Evolutionary conservation across 2,888 invertebrate genomes (phyloP), one percentile per base, ranked within the genome.

Genomic region (Erebia epiphron): DNA sequence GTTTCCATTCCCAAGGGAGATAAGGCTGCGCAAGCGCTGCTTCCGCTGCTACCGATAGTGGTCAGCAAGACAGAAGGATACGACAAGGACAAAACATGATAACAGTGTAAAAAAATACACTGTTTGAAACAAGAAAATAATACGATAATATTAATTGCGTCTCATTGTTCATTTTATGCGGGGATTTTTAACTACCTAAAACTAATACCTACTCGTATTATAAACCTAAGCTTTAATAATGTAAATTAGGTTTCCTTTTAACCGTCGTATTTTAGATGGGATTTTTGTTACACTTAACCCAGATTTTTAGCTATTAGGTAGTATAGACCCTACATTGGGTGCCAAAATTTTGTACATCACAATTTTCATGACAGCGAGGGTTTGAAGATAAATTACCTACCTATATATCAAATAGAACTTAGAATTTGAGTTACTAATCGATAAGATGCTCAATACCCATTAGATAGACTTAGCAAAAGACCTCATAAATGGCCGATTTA

Each of bases 1-100:
- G 76, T 81, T 83, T 87, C 84, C 82, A 82, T 84, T 78, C 78
- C 76, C 75, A 76, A 68, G 77, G 67, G 78, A 84, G 87, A 91
- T 90, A 90, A 87, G 85, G 84, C 77, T 79, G 80, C 82, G 83
- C 80, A 73, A 78, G 83, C 84, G 87, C 83, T 80, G 82, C 73
- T 81, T 82, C 82, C 82, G 82, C 72, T 77, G 75, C 70, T 68
- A 69, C 65, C 82, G 81, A 82, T 80, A 81, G 75, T 78, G 79
- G 79, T 76, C 76, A 76, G 69, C 73, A 81, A 82, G 82, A 82
- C 79, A 81, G 76, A 78, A 80, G 79, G 79, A 78, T 80, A 79
- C 77, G 79, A 80, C 79, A 78, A 80, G 80, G 80, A 79, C 80
- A 80, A 78, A 79, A 75, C 75, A 75, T 75, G 80, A 80, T 80